Percentiles rank a stretch among this genome's conserved stretches.
Evolutionary conservation across 2,113 vertebrate species (phyloP).

Genomic region (Caracal caracal): DNA sequence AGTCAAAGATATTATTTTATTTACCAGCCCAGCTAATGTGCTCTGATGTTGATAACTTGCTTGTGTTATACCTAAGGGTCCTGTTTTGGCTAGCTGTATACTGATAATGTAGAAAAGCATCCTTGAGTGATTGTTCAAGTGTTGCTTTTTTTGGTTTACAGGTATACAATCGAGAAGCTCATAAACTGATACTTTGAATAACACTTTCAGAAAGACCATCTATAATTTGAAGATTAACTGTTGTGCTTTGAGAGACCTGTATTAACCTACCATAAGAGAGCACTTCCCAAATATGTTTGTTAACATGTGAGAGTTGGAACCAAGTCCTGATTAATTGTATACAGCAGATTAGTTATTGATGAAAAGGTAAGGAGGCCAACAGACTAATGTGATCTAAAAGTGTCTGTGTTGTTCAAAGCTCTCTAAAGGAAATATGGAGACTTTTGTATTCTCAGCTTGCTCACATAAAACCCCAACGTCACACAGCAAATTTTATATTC

Average conservation of each 20-base stretch:
- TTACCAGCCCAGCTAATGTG: background rate
- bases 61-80: background rate
- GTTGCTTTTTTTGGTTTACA: background rate
- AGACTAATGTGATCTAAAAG: background rate
- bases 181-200: background rate
- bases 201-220: background rate
- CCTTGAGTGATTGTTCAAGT: background rate
- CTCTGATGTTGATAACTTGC: background rate
- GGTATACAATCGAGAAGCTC: background rate
- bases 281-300: background rate
- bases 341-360: background rate
- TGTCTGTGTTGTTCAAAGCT: background rate
- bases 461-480: background rate
- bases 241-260: background rate
- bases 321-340: background rate
- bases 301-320: background rate
- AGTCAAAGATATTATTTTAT: background rate
- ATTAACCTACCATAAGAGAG: background rate
- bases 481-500: background rate
- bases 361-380: background rate
- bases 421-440: background rate
- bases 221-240: background rate
- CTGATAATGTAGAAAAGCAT: background rate
- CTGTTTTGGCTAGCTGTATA: background rate
- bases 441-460: background rate